These are phyloP conservation scores for Luperina nickerlii DNA, from an alignment of 2,888 invertebrate genomes.

Conservation along the genomic window DNA sequence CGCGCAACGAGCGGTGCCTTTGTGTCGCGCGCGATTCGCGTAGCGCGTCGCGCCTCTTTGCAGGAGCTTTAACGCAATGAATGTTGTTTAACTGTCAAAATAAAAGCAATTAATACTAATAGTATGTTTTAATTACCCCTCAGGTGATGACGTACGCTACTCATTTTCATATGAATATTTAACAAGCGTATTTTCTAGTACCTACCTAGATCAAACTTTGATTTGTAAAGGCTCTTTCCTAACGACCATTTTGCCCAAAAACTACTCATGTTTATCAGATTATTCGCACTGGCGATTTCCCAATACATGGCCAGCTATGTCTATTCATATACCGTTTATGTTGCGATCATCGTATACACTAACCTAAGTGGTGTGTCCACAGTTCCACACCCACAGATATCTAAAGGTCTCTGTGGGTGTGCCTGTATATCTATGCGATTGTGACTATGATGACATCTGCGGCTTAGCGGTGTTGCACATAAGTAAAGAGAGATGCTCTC, in stretches of 20 bases:
- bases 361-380: constrained; percentile 17
- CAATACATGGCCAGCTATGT: constrained; percentile 22
- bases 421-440: constrained; percentile 1
- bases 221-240: constrained; percentile 38
- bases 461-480: constrained; percentile 6
- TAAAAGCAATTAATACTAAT: neutral
- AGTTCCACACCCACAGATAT: neutral
- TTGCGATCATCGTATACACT: constrained; percentile 33
- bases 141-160: neutral
- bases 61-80: neutral
- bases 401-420: constrained; percentile 10
- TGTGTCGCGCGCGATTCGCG: too few species aligned
- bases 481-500: neutral
- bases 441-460: constrained; percentile 11
- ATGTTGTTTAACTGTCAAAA: neutral
- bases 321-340: constrained; percentile 14
- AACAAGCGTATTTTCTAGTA: constrained; percentile 29
- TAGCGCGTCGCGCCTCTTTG: too few species aligned
- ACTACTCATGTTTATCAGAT: constrained; percentile 41
- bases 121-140: neutral
- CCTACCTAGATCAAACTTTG: constrained; percentile 50
- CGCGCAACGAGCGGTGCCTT: too few species aligned
- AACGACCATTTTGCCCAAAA: constrained; percentile 44
- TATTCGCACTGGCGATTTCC: constrained; percentile 45
- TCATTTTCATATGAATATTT: constrained; percentile 5